Evolutionary conservation across 2,888 invertebrate genomes (phyloP).

Genomic region (Liopterus haemorrhoidalis): DNA sequence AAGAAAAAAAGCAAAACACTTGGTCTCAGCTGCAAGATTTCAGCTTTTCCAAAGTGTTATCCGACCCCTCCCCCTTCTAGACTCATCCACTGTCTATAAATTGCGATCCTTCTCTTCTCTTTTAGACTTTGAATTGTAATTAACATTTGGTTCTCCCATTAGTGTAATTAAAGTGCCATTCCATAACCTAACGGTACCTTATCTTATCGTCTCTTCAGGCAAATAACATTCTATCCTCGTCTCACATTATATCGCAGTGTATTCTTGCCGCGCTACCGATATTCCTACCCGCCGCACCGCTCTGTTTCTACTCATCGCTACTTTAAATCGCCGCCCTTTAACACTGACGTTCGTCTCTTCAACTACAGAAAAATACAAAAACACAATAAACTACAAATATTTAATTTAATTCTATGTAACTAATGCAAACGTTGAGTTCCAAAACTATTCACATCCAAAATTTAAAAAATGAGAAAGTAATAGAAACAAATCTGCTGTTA

Average conservation of each 20-base stretch:
- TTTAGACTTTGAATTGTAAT: conserved; percentile 65
- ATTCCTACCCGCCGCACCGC: neutral
- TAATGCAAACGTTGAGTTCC: no score
- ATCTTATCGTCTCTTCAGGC: conserved; percentile 45
- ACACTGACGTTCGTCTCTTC: no score
- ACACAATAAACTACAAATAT: no score
- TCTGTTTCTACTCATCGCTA: neutral
- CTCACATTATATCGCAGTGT: conserved; percentile 12
- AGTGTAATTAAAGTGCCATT: conserved; percentile 71
- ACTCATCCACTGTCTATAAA: conserved; percentile 40
- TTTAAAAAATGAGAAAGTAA: no score
- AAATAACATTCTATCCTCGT: conserved; percentile 28
- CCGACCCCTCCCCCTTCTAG: conserved; percentile 9
- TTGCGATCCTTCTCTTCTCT: conserved; percentile 47
- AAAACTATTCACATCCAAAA: no score
- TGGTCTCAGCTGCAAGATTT: no score
- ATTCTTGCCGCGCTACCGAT: neutral
- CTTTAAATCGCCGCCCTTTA: neutral
- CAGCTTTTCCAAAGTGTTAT: no score
- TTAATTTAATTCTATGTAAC: no score
- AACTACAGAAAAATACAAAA: no score
- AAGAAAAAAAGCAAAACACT: no score
- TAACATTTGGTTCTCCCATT: conserved; percentile 70
- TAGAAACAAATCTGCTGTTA: no score
- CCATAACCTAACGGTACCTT: conserved; percentile 53